Evolutionary conservation across 2,113 vertebrate genomes (phyloP).

Genomic region (Pelecanus crispus): DNA sequence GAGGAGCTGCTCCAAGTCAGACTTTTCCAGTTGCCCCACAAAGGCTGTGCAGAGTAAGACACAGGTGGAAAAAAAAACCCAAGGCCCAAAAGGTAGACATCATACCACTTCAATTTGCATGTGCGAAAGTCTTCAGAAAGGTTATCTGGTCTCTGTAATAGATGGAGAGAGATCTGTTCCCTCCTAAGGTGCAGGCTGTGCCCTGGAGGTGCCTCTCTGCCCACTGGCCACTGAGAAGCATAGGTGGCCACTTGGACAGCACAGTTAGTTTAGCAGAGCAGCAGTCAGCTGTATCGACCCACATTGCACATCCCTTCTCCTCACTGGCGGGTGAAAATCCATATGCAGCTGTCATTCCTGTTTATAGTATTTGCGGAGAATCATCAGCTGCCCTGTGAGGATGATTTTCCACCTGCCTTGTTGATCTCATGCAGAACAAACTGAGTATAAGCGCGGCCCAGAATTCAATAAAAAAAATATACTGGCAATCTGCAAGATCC

Average conservation of each 20-base stretch:
- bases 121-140: not conserved
- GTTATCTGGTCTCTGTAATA: not conserved
- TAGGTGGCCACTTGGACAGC: not conserved
- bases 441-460: not conserved
- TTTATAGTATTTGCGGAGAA: not conserved
- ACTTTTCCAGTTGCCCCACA: not conserved
- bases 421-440: not conserved
- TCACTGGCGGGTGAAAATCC: not conserved
- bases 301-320: not conserved
- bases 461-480: not conserved
- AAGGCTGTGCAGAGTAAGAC: not conserved
- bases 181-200: not conserved
- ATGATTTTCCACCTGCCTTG: not conserved
- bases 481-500: not conserved
- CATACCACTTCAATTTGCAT: not conserved
- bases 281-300: not conserved
- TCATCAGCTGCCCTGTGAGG: not conserved
- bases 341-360: not conserved
- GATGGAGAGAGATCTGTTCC: not conserved
- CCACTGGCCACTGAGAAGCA: not conserved
- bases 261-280: not conserved
- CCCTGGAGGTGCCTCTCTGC: not conserved
- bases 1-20: not conserved
- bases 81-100: not conserved
- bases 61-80: not conserved